Conservation (phyloP, 1,140 invertebrate genomes). For the Drosophila pruinosa region DNA sequence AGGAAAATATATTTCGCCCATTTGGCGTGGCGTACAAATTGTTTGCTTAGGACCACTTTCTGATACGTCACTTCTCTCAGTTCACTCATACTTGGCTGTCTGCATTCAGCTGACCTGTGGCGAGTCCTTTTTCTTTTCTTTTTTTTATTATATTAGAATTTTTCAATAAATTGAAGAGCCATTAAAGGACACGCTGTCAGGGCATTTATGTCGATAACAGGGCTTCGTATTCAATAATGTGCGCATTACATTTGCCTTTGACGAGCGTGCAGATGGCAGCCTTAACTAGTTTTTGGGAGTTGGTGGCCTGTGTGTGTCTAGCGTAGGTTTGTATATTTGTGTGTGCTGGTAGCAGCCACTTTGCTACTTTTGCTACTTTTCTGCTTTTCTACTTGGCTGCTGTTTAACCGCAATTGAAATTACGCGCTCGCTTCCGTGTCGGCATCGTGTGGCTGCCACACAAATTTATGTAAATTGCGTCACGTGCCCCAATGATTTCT, state of each 20-base stretch:
- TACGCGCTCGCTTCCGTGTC: constrained; percentile 74
- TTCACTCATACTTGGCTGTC: too few species aligned
- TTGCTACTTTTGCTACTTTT: constrained; percentile 51
- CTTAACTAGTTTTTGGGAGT: constrained; percentile 46
- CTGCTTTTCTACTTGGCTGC: constrained; percentile 77
- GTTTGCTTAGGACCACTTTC: constrained; percentile 70
- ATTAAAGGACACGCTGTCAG: constrained; percentile 36
- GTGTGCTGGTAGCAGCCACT: background rate
- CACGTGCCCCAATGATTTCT: constrained; percentile 81
- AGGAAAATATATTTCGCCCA: constrained; percentile 59
- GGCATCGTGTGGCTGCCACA: constrained; percentile 31
- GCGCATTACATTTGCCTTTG: constrained; percentile 52
- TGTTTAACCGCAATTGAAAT: constrained; percentile 81
- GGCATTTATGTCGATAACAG: constrained; percentile 45
- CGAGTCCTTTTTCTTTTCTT: constrained; percentile 31
- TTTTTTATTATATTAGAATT: constrained; percentile 46
- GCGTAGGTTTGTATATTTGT: background rate
- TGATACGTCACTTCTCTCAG: background rate
- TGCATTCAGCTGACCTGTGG: constrained; percentile 12
- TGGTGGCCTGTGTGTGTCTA: constrained; percentile 14
- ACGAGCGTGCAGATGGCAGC: constrained; percentile 26
- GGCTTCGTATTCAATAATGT: constrained; percentile 71
- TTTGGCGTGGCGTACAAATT: constrained; percentile 50
- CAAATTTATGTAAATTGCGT: constrained; percentile 82
- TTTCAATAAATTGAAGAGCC: constrained; percentile 67